phyloP scores from a whole-genome alignment of 2,888 invertebrate genomes.

The Caenorhabditis parvicauda region DNA sequence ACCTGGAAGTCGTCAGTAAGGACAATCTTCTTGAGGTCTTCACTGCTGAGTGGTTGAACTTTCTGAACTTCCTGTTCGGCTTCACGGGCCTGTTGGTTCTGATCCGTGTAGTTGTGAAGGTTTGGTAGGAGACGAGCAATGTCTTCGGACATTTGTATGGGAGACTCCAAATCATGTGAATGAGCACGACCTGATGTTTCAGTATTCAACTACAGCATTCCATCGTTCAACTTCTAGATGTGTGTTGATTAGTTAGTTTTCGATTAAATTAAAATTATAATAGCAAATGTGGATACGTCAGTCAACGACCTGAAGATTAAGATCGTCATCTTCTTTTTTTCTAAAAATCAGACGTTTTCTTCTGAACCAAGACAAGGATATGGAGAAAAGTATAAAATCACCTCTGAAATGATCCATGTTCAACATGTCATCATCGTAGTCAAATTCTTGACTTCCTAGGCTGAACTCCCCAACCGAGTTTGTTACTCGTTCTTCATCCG shows the following conservation, averaged over 20 bases:
- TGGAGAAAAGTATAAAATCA: slow-evolving; percentile 10
- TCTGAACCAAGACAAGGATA: no score
- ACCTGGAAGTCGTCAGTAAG: no score
- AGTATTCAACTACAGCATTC: background rate
- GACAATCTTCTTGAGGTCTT: no score
- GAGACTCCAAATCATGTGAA: slow-evolving; percentile 37
- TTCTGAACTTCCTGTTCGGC: no score
- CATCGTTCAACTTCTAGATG: no score
- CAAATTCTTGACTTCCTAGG: slow-evolving; percentile 51
- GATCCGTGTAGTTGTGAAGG: no score
- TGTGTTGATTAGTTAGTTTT: no score
- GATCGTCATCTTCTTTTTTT: background rate
- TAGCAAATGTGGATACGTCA: no score
- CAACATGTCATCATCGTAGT: slow-evolving; percentile 57
- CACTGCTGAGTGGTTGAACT: no score
- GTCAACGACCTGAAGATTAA: background rate
- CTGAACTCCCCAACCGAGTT: slow-evolving; percentile 56
- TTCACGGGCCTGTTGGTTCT: no score
- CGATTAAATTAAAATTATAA: no score
- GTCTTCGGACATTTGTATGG: slow-evolving; percentile 51
- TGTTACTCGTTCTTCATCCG: slow-evolving; percentile 55
- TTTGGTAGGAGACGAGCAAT: slow-evolving; percentile 72
- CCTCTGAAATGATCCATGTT: slow-evolving; percentile 33
- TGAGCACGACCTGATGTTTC: slow-evolving; percentile 25
- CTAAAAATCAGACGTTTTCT: background rate